Evolutionary conservation across 2,888 invertebrate genomes (phyloP), one percentile per base, ranked within the genome.

Genomic region (Tinea pellionella): DNA sequence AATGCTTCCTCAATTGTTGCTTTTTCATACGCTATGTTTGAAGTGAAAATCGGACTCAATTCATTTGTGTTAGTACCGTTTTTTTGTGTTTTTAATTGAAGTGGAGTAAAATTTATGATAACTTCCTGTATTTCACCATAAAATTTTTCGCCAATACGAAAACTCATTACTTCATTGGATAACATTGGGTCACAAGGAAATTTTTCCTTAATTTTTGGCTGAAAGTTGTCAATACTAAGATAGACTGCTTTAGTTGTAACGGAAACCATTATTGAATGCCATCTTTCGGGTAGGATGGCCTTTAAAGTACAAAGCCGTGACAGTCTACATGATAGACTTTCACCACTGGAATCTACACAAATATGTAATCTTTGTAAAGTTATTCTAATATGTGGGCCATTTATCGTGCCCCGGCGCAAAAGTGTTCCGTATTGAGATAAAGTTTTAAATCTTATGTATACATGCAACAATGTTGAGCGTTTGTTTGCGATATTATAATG

Each of bases 101-200:
- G 64, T 0, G 81, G 79, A 42, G 75, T 77, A 64, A 88, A 89
- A 66, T 89, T 89, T 13, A 89, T 65, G 32, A 78, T 72, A 8
- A 88, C 51, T 64, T 85, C 81, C 66, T 89, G 84, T 59, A 89
- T 71, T 68, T 82, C 80, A 0, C 88, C 89, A 32, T 78, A 80
- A 61, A 87, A 74, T 64, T 71, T 77, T 66, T 83, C 80, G 7
- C 89, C 89, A 2, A 89, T 67, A 61, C 65, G 69, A 65, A 88
- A 74, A 62, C 74, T 70, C 42, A 83, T 68, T 64, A 74, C 73
- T 4, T 81, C 75, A 66, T 83, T 73, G 8, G 75, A 71, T 24
- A 85, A 66, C 29, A 77, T 72, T 32, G 88, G 86, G 60, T 80
- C 74, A 64, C 88, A 88, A 2, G 78, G 69, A 66, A 88, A 86